Percentiles rank a stretch among this genome's conserved stretches.
Evolutionary conservation across 2,888 invertebrate genomes (phyloP).

Genomic region (Eulithis testata): DNA sequence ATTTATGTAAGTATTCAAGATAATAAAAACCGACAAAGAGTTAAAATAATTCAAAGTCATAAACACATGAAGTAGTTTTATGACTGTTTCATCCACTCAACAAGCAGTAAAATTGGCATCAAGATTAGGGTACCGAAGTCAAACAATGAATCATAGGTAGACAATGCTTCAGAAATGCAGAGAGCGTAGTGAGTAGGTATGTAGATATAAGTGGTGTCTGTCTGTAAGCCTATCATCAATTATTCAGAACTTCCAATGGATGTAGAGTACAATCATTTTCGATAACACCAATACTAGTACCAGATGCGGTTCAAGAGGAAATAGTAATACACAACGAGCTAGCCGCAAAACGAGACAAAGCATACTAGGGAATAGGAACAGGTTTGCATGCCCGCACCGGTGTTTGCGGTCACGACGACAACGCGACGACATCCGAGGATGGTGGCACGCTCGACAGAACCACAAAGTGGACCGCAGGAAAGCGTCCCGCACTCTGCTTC

Average conservation of each 20-base stretch:
- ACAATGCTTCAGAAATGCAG: slow-evolving; percentile 22
- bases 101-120: slow-evolving; percentile 67
- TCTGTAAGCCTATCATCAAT: slow-evolving; percentile 8
- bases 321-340: slow-evolving; percentile 37
- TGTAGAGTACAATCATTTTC: slow-evolving; percentile 24
- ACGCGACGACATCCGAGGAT: slow-evolving; percentile 51
- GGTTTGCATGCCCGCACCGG: slow-evolving; percentile 65
- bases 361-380: slow-evolving; percentile 57
- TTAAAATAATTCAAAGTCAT: slow-evolving; percentile 55
- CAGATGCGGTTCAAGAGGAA: slow-evolving; percentile 27
- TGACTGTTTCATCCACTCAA: slow-evolving; percentile 62
- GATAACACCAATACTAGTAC: slow-evolving; percentile 21
- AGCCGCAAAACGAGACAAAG: slow-evolving; percentile 45
- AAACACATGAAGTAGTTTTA: slow-evolving; percentile 63
- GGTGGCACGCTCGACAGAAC: slow-evolving; percentile 65
- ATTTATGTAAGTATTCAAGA: slow-evolving; percentile 30
- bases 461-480: slow-evolving; percentile 70
- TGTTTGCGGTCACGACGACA: slow-evolving; percentile 70
- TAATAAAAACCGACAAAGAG: slow-evolving; percentile 51
- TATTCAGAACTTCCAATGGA: slow-evolving; percentile 17
- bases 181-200: slow-evolving; percentile 16
- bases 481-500: slow-evolving; percentile 37
- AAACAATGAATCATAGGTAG: slow-evolving; percentile 56
- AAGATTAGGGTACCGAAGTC: slow-evolving; percentile 55
- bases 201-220: background rate